A percentile compares a stretch with the other conserved stretches of the same genome.
Conservation (phyloP, 2,888 invertebrate species). For the Harpalus rubripes region DNA sequence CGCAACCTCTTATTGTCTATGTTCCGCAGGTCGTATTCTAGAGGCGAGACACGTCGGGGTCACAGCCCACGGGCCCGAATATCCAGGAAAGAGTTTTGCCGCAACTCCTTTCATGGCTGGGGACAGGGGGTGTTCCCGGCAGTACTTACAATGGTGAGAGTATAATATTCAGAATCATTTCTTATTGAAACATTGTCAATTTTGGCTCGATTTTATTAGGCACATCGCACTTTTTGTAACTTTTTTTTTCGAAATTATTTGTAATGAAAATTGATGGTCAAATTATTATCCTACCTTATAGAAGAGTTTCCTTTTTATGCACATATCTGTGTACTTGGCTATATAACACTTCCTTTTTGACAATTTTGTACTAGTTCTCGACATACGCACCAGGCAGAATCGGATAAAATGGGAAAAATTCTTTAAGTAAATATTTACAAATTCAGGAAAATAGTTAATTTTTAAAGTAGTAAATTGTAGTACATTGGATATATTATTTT, state of each 20-base stretch:
- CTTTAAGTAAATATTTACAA: conserved; percentile 16
- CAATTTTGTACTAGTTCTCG: conserved; percentile 50
- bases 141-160: too few relatives aligned
- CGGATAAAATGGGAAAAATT: conserved; percentile 32
- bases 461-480: neutral
- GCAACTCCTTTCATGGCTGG: too few relatives aligned
- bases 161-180: conserved; percentile 1
- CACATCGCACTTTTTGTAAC: neutral
- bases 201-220: neutral
- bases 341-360: conserved; percentile 38
- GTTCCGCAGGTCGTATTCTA: too few relatives aligned
- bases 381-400: conserved; percentile 20
- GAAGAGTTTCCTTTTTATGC: conserved; percentile 11
- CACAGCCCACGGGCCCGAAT: too few relatives aligned
- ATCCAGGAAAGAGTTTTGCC: too few relatives aligned
- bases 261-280: conserved; percentile 9
- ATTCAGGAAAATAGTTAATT: neutral
- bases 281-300: conserved; percentile 32
- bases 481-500: neutral
- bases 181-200: neutral
- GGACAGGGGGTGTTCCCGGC: too few relatives aligned
- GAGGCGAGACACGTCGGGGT: too few relatives aligned
- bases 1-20: too few relatives aligned
- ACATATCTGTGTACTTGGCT: conserved; percentile 29
- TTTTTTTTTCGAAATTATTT: neutral